Evolutionary conservation across 2,113 vertebrate genomes (phyloP).

Genomic region (Gymnarchus niloticus): DNA sequence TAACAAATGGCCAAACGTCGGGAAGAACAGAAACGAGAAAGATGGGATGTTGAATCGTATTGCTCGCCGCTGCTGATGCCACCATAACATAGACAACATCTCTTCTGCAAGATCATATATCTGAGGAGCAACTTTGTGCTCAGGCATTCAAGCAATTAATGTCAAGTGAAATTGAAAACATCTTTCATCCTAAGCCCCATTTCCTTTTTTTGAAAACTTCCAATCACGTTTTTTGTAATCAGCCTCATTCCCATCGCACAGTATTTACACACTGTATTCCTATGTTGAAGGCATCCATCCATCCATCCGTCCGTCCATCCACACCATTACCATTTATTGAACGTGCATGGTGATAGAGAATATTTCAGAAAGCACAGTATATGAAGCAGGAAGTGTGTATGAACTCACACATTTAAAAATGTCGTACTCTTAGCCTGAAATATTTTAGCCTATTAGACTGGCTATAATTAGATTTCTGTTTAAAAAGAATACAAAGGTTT

Average conservation of each 20-base stretch:
- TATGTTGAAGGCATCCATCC: neutral
- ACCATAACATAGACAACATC: neutral
- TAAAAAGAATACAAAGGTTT: neutral
- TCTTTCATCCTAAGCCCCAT: too few species aligned
- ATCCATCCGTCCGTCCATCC: neutral
- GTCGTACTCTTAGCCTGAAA: neutral
- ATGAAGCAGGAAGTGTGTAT: neutral
- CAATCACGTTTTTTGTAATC: neutral
- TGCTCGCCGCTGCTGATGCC: neutral
- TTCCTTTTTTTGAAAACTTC: neutral
- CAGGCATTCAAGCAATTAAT: constrained; percentile 9
- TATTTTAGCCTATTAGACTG: neutral
- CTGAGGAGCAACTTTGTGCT: neutral
- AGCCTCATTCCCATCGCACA: neutral
- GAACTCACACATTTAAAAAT: neutral
- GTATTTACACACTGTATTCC: neutral
- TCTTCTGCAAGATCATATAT: neutral
- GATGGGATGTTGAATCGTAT: neutral
- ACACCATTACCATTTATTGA: neutral
- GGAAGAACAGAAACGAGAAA: neutral
- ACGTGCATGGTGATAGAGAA: neutral
- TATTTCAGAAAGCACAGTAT: neutral
- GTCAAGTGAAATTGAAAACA: neutral
- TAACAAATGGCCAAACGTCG: too few species aligned
- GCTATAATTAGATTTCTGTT: neutral